These are phyloP conservation scores for Excalfactoria chinensis DNA, from an alignment of 2,113 vertebrate genomes.

Conservation along the genomic window DNA sequence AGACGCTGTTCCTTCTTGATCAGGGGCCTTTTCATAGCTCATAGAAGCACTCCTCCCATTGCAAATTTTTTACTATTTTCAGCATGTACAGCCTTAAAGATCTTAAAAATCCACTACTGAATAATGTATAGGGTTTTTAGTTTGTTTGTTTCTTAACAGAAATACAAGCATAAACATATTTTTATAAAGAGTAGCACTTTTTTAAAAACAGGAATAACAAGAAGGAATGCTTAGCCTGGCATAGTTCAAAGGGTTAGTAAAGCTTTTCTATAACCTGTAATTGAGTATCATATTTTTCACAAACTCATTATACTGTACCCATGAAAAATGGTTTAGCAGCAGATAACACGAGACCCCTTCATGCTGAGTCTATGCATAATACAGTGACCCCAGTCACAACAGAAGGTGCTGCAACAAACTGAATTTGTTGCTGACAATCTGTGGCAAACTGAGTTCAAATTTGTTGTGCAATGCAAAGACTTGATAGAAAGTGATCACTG, in stretches of 20 bases:
- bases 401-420: background rate
- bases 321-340: slow-evolving; percentile 28
- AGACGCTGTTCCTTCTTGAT: background rate
- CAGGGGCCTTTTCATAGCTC: background rate
- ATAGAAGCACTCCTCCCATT: background rate
- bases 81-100: background rate
- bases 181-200: background rate
- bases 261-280: slow-evolving; percentile 14
- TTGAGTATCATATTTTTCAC: slow-evolving; percentile 18
- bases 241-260: slow-evolving; percentile 9
- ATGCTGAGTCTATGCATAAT: background rate
- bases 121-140: background rate
- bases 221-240: background rate
- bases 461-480: background rate
- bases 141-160: background rate
- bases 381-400: background rate
- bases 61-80: background rate
- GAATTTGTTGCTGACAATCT: background rate
- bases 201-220: background rate
- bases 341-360: background rate
- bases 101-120: background rate
- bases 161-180: background rate
- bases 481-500: background rate
- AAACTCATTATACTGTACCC: background rate
- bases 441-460: background rate